Base-by-base conservation (phyloP, 37 sponge, comb jelly and placozoan genomes). In the Diacarnus erythraeanus region DNA sequence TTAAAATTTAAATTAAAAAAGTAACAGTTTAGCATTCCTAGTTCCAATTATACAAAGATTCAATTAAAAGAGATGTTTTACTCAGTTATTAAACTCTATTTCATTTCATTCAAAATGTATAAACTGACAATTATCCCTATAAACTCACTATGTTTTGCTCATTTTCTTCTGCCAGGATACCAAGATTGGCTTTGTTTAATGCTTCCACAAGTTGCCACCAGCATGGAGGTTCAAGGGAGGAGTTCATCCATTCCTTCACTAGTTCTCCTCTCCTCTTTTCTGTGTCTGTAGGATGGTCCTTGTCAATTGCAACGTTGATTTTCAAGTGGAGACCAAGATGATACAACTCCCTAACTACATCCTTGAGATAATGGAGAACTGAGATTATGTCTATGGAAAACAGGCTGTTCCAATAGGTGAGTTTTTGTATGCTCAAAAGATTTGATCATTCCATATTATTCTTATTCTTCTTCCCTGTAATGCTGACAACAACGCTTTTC, bases 191-290 rank as follows among this genome's bases (percentile, higher is more conserved):
- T 18, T 2, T 3, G 17, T 22, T 35, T 1, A 71, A 43, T 10
- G 71, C 71, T 2, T 71, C 40, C 43, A 39, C 15, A 6, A 71
- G 71, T 41, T 35, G 25, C 41, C 71, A 71, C 71, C 71, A 71
- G 42, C 64, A 61, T 6, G 71, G 26, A 10, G 71, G 71, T 2
- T 37, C 26, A 38, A 4, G 42, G 9, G 71, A 12, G 20, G 71
- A 37, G 42, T n/a, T 39, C 71, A 71, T 71, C 71, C 71, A 71
- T 43, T 6, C 25, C 43, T 2, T 6, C 1, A 71, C 42, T 43
- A 71, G 2, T 12, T 39, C 43, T 38, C 42, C 40, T 34, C 36
- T 66, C 71, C 42, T 71, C n/a, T n/a, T n/a, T n/a, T n/a, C n/a
- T n/a, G n/a, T n/a, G 2, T n/a, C 71, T 2, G 2, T 5, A 26